A percentile compares a stretch with the other conserved stretches of the same genome.
Conservation (phyloP, 2,888 invertebrate genomes). For the Scotopteryx bipunctaria region DNA sequence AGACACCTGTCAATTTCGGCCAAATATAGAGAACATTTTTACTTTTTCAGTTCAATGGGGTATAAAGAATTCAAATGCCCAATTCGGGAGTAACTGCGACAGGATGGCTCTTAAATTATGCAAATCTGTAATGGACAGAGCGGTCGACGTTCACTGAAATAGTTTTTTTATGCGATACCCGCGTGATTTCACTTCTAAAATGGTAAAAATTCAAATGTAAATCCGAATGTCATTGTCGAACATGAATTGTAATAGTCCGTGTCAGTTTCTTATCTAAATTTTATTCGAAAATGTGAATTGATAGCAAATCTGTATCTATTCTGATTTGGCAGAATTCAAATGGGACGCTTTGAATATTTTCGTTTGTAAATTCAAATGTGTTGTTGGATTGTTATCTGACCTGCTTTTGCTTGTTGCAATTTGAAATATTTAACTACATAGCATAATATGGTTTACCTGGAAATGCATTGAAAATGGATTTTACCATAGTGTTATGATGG, state of each 20-base stretch:
- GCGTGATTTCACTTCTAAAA: conserved; percentile 8
- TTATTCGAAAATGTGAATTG: conserved; percentile 14
- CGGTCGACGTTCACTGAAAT: conserved; percentile 59
- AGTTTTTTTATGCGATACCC: conserved; percentile 52
- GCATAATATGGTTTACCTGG: no score
- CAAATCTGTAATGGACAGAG: conserved; percentile 76
- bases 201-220: conserved; percentile 8
- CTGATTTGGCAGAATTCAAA: neutral
- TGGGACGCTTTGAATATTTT: neutral
- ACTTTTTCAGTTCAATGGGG: conserved; percentile 56
- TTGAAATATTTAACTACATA: no score
- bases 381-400: no score
- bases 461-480: no score
- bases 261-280: conserved; percentile 14
- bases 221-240: conserved; percentile 15
- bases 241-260: conserved; percentile 18
- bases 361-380: no score
- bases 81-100: conserved; percentile 62
- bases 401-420: no score
- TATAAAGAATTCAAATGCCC: conserved; percentile 75
- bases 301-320: neutral
- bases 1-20: conserved; percentile 72
- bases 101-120: conserved; percentile 75
- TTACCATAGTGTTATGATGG: no score
- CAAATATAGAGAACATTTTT: conserved; percentile 57